Percentiles rank a stretch among this genome's conserved stretches.
Conservation (phyloP, 2,113 vertebrate genomes). For the Coturnix japonica region DNA sequence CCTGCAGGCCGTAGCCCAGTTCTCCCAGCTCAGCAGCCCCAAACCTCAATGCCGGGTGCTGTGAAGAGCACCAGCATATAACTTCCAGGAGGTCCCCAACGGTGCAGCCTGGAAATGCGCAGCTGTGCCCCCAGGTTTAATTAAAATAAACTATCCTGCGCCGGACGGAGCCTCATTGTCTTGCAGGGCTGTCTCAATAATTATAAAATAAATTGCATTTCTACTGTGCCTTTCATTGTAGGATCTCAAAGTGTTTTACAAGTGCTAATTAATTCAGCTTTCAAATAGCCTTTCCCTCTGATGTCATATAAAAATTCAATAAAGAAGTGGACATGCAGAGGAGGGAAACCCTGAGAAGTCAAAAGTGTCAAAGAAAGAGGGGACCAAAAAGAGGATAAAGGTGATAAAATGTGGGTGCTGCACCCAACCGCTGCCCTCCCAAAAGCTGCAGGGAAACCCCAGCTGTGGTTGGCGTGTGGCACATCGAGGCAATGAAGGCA, state of each 20-base stretch:
- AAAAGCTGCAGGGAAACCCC: fast-evolving
- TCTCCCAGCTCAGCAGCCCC: neutral
- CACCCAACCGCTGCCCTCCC: no score
- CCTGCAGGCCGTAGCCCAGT: neutral
- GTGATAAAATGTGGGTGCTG: fast-evolving
- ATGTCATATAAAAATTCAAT: neutral
- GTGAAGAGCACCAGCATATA: neutral
- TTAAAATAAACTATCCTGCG: neutral
- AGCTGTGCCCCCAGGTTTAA: neutral
- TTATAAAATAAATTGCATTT: conserved; percentile 59
- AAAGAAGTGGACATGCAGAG: neutral
- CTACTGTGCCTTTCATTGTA: conserved; percentile 49
- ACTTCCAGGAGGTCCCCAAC: neutral
- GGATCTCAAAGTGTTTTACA: conserved; percentile 51
- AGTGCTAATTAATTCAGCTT: conserved; percentile 60
- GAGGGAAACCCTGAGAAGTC: neutral
- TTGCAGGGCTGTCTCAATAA: conserved; percentile 42
- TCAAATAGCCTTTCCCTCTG: neutral
- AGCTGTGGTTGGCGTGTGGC: neutral
- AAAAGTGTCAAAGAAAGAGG: fast-evolving
- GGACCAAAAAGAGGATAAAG: neutral
- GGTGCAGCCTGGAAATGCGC: fast-evolving
- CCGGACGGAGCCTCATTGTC: conserved; percentile 27
- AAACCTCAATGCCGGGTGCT: neutral
- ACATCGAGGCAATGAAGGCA: conserved; percentile 68